Evolutionary conservation across 2,888 invertebrate genomes (phyloP), one percentile per base, ranked within the genome.

Genomic region (Sminthurides aquaticus): DNA sequence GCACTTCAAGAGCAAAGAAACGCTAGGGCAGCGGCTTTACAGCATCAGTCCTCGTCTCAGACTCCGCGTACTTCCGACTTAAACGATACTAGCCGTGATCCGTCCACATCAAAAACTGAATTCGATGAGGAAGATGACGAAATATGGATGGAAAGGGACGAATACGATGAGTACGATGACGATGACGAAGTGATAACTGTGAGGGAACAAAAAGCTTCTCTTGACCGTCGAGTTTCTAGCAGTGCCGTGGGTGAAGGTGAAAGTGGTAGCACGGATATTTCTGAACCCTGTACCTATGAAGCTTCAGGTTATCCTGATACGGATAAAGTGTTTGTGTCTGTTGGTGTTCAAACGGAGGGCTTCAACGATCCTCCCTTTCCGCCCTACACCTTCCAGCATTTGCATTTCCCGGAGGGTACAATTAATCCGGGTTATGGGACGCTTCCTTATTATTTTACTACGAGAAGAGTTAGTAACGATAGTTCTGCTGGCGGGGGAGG

Each of bases 121-220:
- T 57, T 57, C 80, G 69, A 78, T 86, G 69, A 84, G 85, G 26
- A 85, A 84, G 74, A 85, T 86, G 81, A 78, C 87, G 78, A 86
- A 86, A 79, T 80, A 87, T 77, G 84, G 82, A 77, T 67, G 80
- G 68, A 68, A 69, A 18, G 66, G 65, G 79, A 79, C 66, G 80
- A 83, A 24, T 78, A 79, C 62, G 71, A 72, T 49, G 70, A 71
- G 20, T 71, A 73, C 49, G 73, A 70, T 15, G 68, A 73, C n/a
- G 72, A 72, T 24, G 67, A 74, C 25, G 69, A 69, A 24, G 68
- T 64, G 26, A 59, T 72, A 8, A 73, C 73, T 1, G 71, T 74
- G 1, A 43, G 70, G 1, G 72, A 71, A 62, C 43, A 68, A 26
- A 22, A 56, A n/a, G 8, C 61, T 43, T 43, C 43, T 8, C 8